Evolutionary conservation across 2,888 invertebrate genomes (phyloP).

Genomic region (Caenorhabditis becei): DNA sequence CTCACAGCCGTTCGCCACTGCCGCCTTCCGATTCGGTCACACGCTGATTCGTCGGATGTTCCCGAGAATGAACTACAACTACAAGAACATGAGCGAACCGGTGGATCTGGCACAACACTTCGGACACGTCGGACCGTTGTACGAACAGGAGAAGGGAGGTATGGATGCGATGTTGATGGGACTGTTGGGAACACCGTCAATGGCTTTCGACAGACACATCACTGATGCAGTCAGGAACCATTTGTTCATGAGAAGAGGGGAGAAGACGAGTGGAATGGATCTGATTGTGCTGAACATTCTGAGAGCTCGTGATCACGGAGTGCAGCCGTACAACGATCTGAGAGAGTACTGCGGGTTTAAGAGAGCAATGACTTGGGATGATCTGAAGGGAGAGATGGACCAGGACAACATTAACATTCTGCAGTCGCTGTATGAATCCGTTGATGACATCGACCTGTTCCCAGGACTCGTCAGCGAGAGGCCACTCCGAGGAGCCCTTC

Average conservation of each 20-base stretch:
- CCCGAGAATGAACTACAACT: slow-evolving; percentile 84
- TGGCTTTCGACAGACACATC: slow-evolving; percentile 81
- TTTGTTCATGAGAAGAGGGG: slow-evolving; percentile 90
- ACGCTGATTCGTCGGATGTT: slow-evolving; percentile 90
- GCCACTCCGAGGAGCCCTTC: slow-evolving; percentile 87
- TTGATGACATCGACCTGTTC: slow-evolving; percentile 95
- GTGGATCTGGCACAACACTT: slow-evolving; percentile 79
- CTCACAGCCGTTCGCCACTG: slow-evolving; percentile 89
- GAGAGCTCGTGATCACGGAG: slow-evolving; percentile 91
- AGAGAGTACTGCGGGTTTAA: slow-evolving; percentile 90
- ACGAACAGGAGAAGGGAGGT: slow-evolving; percentile 76
- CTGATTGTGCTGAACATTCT: slow-evolving; percentile 91
- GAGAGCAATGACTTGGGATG: slow-evolving; percentile 89
- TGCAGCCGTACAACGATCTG: slow-evolving; percentile 88
- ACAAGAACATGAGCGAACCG: slow-evolving; percentile 77
- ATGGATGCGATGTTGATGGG: slow-evolving; percentile 81
- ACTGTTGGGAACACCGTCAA: slow-evolving; percentile 80
- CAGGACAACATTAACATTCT: slow-evolving; percentile 84
- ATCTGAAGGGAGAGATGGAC: slow-evolving; percentile 87
- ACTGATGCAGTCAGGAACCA: slow-evolving; percentile 85
- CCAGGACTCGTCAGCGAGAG: slow-evolving; percentile 93
- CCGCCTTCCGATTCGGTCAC: slow-evolving; percentile 86
- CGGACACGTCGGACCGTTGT: slow-evolving; percentile 79
- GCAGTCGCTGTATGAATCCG: slow-evolving; percentile 84
- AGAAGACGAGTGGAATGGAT: slow-evolving; percentile 94